Conservation (phyloP, 1,140 invertebrate species). For the Phymorhynchus buccinoides region DNA sequence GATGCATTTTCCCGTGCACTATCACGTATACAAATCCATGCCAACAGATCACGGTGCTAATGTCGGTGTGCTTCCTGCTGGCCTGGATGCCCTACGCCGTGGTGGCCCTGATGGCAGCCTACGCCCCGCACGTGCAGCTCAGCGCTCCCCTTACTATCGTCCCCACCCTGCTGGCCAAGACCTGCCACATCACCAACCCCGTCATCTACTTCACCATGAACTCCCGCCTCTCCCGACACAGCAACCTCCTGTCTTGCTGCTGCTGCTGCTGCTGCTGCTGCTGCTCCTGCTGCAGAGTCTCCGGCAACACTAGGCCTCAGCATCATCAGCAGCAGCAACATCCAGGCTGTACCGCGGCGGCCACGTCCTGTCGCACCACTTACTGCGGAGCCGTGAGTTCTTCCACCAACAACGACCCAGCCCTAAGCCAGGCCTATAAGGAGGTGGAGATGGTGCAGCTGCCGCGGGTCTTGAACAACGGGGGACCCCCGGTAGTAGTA, state of each 20-base stretch:
- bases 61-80: constrained; percentile 24
- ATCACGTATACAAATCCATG: too few relatives aligned
- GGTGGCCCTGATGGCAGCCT: constrained; percentile 26
- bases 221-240: constrained; percentile 17
- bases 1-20: too few relatives aligned
- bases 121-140: neutral
- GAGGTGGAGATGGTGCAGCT: neutral
- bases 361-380: too few relatives aligned
- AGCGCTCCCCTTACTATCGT: neutral
- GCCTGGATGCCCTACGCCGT: constrained; percentile 37
- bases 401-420: too few relatives aligned
- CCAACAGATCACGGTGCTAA: constrained; percentile 38
- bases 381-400: too few relatives aligned
- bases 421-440: neutral
- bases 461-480: too few relatives aligned
- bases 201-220: constrained; percentile 41
- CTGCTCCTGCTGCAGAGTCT: neutral
- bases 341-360: too few relatives aligned
- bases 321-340: too few relatives aligned
- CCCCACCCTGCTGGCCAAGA: constrained; percentile 37
- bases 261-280: neutral
- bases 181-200: constrained; percentile 34
- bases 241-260: neutral
- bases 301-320: too few relatives aligned
- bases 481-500: too few relatives aligned